Base-by-base conservation (phyloP, 2,113 vertebrate species). In the Pollachius pollachius region DNA sequence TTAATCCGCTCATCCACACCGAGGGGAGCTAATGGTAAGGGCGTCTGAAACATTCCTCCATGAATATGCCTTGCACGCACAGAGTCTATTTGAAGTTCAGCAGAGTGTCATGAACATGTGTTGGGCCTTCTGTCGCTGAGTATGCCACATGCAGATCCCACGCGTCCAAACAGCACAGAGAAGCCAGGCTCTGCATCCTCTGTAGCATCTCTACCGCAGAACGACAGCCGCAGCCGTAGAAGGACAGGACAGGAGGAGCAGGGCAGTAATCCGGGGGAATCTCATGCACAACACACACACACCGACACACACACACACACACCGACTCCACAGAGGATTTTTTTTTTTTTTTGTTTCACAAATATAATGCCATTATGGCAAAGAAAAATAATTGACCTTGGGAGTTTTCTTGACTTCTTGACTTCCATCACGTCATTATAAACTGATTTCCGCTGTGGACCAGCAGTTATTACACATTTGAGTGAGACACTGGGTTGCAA, bases 81-180 rank as follows among this genome's bases (percentile, higher is more conserved):
- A 52, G 6, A 41, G 41, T 48, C 41, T 9, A 12, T 48, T 48
- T 48, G 41, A 48, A 48, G 57, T 72, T 72, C 64, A 54, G 1
- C 74, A 21, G 66, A 77, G n/a, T 52, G 74, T 69, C 41, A 67
- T 62, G 34, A 78, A 60, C 70, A 80, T 56, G 72, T 71, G 73
- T 71, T 81, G 65, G 62, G 66, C 27, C 64, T 67, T 74, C 66
- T 74, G 64, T 72, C 59, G 59, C 77, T 68, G 79, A 78, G 62
- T 58, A 65, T 69, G 62, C 62, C 66, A 63, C 66, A 62, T 65
- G 11, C 16, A 7, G 62, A 67, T 71, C 68, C 62, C 70, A 69
- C 77, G 66, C 52, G 30, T 4, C 30, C 30, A 66, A 18, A 16
- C 52, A 16, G 9, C 23, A 27, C 11, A 0, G 5, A 79, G 52